Evolutionary conservation across 1,140 invertebrate species (phyloP).

Genomic region (Aphelenchoides avenae): DNA sequence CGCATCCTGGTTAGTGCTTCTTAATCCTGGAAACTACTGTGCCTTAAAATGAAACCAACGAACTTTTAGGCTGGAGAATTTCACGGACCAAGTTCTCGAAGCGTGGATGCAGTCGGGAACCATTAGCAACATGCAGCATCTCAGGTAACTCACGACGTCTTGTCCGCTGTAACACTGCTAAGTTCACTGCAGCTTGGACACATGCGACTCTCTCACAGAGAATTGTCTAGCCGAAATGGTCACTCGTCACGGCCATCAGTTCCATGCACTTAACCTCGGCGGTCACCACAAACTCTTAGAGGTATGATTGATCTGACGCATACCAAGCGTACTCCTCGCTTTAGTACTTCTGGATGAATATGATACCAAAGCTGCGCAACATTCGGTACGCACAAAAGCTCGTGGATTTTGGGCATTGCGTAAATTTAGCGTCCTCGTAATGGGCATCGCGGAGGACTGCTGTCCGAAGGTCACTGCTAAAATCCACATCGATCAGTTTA

Average conservation of each 20-base stretch:
- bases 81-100: constrained; percentile 84
- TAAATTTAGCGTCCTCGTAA: constrained; percentile 77
- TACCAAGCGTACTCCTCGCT: too few species aligned
- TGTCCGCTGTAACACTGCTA: too few species aligned
- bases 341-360: constrained; percentile 64
- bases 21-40: too few species aligned
- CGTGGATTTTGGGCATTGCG: constrained; percentile 29
- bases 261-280: constrained; percentile 78
- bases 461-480: constrained; percentile 74
- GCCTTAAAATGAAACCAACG: too few species aligned
- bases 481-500: constrained; percentile 83
- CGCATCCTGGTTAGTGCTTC: too few species aligned
- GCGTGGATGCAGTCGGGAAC: constrained; percentile 83
- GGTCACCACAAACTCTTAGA: constrained; percentile 96
- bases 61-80: constrained; percentile 93
- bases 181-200: too few species aligned
- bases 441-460: constrained; percentile 91
- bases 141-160: constrained; percentile 87
- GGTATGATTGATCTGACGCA: too few species aligned
- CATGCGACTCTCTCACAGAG: constrained; percentile 89
- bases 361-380: constrained; percentile 62
- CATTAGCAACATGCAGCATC: constrained; percentile 74
- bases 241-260: constrained; percentile 77
- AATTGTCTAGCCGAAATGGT: constrained; percentile 85
- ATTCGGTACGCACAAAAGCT: constrained; percentile 57